These are phyloP conservation scores for Pollenia labialis DNA, from an alignment of 2,888 invertebrate species.

Conservation along the genomic window DNA sequence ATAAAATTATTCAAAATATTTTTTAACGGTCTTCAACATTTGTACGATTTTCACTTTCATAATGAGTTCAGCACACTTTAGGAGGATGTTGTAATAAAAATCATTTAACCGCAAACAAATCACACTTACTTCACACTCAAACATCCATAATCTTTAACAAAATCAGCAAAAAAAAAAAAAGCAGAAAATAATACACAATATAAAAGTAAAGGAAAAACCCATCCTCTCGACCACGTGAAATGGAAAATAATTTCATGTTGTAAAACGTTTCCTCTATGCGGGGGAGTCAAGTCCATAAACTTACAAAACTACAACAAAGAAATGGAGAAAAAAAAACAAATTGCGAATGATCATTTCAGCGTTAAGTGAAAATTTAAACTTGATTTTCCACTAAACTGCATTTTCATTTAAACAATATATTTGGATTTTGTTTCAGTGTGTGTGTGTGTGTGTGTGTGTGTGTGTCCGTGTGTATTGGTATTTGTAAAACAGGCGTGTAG, in stretches of 20 bases:
- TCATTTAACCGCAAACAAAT: constrained; percentile 71
- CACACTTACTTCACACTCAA: constrained; percentile 51
- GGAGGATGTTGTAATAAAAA: constrained; percentile 73
- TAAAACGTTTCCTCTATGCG: constrained; percentile 68
- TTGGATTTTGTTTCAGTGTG: neutral
- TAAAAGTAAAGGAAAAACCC: constrained; percentile 31
- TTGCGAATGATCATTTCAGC: constrained; percentile 55
- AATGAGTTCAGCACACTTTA: constrained; percentile 79
- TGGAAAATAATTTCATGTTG: constrained; percentile 64
- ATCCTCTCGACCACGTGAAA: constrained; percentile 63
- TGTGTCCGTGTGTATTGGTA: constrained; percentile 4
- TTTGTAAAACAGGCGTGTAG: constrained; percentile 47
- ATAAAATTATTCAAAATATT: neutral
- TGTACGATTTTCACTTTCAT: constrained; percentile 80
- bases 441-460: neutral
- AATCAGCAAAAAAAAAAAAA: neutral
- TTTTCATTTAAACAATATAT: constrained; percentile 38
- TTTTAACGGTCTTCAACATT: constrained; percentile 29
- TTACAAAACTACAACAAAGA: constrained; percentile 14
- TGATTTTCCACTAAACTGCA: constrained; percentile 70
- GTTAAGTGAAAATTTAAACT: constrained; percentile 68
- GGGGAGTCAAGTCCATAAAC: constrained; percentile 63
- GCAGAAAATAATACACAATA: neutral
- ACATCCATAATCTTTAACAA: constrained; percentile 16
- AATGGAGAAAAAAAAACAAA: constrained; percentile 1